Conservation (phyloP, 2,888 invertebrate species). For the Apamea anceps region DNA sequence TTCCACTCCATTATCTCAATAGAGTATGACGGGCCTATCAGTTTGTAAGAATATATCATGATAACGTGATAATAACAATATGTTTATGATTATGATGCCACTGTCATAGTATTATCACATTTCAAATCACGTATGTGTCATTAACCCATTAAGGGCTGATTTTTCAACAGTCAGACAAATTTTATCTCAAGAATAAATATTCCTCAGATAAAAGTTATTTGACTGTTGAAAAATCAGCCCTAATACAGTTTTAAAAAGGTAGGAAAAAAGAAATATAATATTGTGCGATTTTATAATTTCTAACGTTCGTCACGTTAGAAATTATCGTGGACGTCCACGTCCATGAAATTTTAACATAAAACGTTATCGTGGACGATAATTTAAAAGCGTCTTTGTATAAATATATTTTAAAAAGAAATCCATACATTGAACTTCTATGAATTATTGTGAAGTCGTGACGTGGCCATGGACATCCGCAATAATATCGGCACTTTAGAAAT, state of each 20-base stretch:
- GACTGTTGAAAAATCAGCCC: no score
- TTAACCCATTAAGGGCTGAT: no score
- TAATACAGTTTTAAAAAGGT: background rate
- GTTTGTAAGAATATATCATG: conserved; percentile 23
- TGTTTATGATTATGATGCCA: conserved; percentile 16
- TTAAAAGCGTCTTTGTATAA: background rate
- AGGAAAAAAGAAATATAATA: background rate
- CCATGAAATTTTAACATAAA: background rate
- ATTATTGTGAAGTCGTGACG: background rate
- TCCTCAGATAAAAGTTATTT: no score
- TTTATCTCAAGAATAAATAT: no score
- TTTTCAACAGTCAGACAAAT: no score
- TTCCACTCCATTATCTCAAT: conserved; percentile 31
- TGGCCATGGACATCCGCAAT: background rate
- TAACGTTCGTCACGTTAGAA: background rate
- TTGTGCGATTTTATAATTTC: background rate
- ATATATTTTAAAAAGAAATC: no score
- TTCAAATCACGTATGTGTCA: background rate
- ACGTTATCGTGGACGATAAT: background rate
- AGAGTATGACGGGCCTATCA: conserved; percentile 8
- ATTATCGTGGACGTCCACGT: background rate
- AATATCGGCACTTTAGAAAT: background rate
- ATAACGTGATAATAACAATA: conserved; percentile 29
- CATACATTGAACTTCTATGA: background rate
- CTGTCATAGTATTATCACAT: background rate